phyloP scores from a whole-genome alignment of 2,888 invertebrate genomes.

The Lissocephala sabroskyi region DNA sequence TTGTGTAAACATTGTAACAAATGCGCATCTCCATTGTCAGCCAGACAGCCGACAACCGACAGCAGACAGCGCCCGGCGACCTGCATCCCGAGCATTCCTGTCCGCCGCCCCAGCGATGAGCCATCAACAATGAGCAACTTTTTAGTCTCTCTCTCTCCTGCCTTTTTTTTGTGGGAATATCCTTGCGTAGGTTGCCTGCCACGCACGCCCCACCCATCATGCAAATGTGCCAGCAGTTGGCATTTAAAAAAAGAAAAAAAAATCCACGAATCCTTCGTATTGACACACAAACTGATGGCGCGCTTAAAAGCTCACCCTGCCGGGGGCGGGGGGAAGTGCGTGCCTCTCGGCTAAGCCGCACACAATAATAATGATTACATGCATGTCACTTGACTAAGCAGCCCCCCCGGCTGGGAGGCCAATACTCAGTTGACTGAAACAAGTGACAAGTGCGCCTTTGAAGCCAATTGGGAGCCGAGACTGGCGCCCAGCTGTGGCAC shows the following conservation, averaged over 20 bases:
- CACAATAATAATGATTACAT: conserved; percentile 41
- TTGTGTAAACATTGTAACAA: conserved; percentile 70
- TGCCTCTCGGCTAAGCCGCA: conserved; percentile 35
- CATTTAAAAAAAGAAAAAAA: not conserved
- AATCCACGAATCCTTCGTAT: conserved; percentile 23
- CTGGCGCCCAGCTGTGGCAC: too few relatives aligned
- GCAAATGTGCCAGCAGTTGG: conserved; percentile 33
- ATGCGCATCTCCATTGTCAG: conserved; percentile 60
- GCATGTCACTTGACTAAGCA: conserved; percentile 40
- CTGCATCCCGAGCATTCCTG: conserved; percentile 58
- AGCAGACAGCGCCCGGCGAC: too few relatives aligned
- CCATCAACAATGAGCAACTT: conserved; percentile 56
- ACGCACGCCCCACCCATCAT: conserved; percentile 55
- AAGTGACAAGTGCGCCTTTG: conserved; percentile 8
- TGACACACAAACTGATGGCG: conserved; percentile 14
- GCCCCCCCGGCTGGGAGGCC: conserved; percentile 1
- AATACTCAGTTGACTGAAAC: conserved; percentile 3
- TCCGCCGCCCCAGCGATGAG: conserved; percentile 60
- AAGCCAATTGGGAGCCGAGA: conserved; percentile 7
- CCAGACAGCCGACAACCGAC: too few relatives aligned
- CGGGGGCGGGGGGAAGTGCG: conserved; percentile 13
- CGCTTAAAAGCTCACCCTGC: conserved; percentile 5
- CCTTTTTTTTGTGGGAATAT: conserved; percentile 7
- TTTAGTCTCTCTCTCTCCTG: conserved; percentile 22
- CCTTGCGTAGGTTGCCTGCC: conserved; percentile 21